These are phyloP conservation scores for Achroia grisella DNA, from an alignment of 1,140 invertebrate genomes.

Conservation along the genomic window DNA sequence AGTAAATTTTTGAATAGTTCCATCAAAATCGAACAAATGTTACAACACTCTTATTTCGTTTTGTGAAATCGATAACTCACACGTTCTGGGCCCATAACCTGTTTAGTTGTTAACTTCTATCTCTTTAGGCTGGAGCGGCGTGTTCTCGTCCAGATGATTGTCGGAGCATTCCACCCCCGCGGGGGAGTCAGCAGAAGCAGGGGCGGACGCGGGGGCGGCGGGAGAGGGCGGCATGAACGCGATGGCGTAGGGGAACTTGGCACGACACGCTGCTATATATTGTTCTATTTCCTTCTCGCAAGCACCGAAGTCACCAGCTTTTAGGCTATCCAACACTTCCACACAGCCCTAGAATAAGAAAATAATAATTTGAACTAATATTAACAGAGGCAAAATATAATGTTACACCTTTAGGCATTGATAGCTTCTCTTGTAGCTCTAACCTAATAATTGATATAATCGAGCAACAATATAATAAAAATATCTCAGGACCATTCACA, in stretches of 20 bases:
- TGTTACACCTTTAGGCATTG: too few relatives aligned
- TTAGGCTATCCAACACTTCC: conserved; percentile 83
- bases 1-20: too few relatives aligned
- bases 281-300: conserved; percentile 79
- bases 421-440: too few relatives aligned
- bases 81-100: not conserved
- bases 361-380: too few relatives aligned
- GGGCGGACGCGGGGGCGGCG: conserved; percentile 33
- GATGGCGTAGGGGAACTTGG: conserved; percentile 82
- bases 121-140: conserved; percentile 26
- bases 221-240: conserved; percentile 76
- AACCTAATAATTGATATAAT: too few relatives aligned
- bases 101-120: conserved; percentile 29
- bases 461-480: too few relatives aligned
- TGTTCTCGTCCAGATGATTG: conserved; percentile 10
- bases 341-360: conserved; percentile 80
- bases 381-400: too few relatives aligned
- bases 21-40: too few relatives aligned
- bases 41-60: too few relatives aligned
- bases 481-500: too few relatives aligned
- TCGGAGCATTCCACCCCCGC: not conserved
- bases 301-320: conserved; percentile 84
- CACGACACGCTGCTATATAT: conserved; percentile 82
- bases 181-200: conserved; percentile 1
- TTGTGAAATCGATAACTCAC: too few relatives aligned